phyloP scores from a whole-genome alignment of 2,797 vertebrate species.

The Sebastes iracundus region DNA sequence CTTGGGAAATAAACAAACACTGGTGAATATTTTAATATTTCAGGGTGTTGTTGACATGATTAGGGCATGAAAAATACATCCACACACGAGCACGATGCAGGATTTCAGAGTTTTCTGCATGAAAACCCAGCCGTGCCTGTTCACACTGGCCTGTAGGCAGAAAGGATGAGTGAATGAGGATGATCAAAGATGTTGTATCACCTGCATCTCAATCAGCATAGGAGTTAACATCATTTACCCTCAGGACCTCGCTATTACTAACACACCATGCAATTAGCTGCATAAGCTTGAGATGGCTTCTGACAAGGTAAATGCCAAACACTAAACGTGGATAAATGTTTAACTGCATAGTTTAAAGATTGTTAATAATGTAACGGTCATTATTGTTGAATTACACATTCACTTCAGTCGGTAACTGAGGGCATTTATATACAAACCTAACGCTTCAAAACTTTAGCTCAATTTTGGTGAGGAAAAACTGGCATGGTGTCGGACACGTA shows the following conservation, averaged over 20 bases:
- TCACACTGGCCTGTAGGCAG: constrained; percentile 28
- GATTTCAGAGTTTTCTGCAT: constrained; percentile 26
- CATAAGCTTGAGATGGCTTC: background rate
- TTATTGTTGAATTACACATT: background rate
- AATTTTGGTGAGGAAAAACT: too few species aligned
- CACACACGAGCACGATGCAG: constrained; percentile 12
- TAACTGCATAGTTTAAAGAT: background rate
- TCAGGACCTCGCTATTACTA: background rate
- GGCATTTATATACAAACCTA: background rate
- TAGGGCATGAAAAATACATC: constrained; percentile 31
- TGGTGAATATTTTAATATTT: constrained; percentile 68
- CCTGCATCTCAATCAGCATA: constrained; percentile 32
- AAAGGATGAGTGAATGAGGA: background rate
- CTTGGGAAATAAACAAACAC: constrained; percentile 60
- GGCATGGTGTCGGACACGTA: too few species aligned
- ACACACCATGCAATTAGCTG: background rate
- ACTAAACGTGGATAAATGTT: background rate
- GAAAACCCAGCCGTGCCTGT: constrained; percentile 35
- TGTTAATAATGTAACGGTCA: background rate
- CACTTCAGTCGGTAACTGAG: background rate
- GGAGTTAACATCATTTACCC: constrained; percentile 1
- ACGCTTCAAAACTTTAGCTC: too few species aligned
- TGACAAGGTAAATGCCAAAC: constrained; percentile 3
- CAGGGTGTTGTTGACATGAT: constrained; percentile 48
- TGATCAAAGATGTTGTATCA: constrained; percentile 26